Percentiles rank a stretch among this genome's conserved stretches.
Evolutionary conservation across 2,888 invertebrate species (phyloP).

Genomic region (Stenodera caucasica): DNA sequence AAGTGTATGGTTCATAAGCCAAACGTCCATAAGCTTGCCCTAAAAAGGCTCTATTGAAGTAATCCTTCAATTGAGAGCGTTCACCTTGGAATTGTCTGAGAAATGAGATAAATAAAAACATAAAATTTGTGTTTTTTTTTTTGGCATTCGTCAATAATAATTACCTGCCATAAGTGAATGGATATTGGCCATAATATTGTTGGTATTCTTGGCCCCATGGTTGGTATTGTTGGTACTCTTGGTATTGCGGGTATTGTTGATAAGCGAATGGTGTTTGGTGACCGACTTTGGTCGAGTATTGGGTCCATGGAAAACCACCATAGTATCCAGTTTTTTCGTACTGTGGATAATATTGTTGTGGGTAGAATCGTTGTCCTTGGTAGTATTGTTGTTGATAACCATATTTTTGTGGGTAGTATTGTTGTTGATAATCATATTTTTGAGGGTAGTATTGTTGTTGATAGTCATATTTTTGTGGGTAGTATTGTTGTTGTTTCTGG

Average conservation of each 20-base stretch:
- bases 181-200: background rate
- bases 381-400: background rate
- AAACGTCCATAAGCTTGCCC: too few species aligned
- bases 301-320: background rate
- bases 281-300: background rate
- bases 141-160: background rate
- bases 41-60: too few species aligned
- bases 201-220: background rate
- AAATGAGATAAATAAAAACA: background rate
- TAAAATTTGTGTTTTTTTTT: background rate
- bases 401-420: background rate
- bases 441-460: background rate
- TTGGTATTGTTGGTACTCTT: background rate
- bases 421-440: background rate
- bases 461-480: background rate
- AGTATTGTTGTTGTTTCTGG: background rate
- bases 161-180: background rate
- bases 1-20: background rate
- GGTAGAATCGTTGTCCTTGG: background rate
- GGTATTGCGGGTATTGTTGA: background rate
- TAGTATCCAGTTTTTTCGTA: background rate
- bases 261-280: too few species aligned
- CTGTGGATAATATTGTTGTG: background rate
- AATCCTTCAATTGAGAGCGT: background rate
- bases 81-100: background rate